Conservation (phyloP, 2,888 invertebrate species). For the Pantelozetes paolii region DNA sequence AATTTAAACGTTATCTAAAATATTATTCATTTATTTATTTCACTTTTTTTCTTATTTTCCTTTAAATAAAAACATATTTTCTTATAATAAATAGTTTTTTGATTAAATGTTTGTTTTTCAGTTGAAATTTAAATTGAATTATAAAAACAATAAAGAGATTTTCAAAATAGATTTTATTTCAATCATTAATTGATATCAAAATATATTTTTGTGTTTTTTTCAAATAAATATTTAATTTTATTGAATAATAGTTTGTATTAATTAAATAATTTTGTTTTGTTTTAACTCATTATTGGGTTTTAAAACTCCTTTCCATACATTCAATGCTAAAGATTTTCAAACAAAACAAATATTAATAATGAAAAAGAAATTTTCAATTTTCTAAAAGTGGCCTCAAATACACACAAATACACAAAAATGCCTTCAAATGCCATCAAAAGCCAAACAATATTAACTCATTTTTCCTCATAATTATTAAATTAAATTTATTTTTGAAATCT, state of each 20-base stretch:
- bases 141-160: neutral
- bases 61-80: neutral
- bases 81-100: neutral
- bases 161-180: neutral
- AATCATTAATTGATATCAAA: no score
- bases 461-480: constrained; percentile 12
- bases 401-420: neutral
- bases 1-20: constrained; percentile 22
- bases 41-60: neutral
- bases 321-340: neutral
- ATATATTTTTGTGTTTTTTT: no score
- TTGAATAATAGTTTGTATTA: no score
- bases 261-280: no score
- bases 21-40: constrained; percentile 9
- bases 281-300: no score
- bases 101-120: constrained; percentile 8
- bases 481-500: constrained; percentile 14
- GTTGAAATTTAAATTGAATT: no score
- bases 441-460: constrained; percentile 24
- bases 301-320: neutral
- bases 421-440: neutral
- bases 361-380: neutral
- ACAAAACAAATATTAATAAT: no score
- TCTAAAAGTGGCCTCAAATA: neutral
- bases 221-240: no score